Percentiles rank a stretch among this genome's conserved stretches.
These are phyloP conservation scores for Cheilosia variabilis DNA, from an alignment of 2,888 invertebrate genomes.

Conservation along the genomic window DNA sequence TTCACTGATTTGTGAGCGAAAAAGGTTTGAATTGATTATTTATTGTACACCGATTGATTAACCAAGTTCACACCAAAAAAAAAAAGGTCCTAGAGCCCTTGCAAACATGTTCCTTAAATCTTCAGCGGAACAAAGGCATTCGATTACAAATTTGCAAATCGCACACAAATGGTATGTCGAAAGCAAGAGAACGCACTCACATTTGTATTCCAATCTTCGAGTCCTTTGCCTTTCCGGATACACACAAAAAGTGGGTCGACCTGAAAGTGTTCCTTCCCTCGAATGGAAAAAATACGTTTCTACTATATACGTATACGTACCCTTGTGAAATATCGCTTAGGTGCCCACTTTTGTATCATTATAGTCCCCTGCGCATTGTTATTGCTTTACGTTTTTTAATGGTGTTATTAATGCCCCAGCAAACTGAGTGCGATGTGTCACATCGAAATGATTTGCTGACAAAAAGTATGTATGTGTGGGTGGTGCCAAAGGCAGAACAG, in stretches of 20 bases:
- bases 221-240: neutral
- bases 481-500: neutral
- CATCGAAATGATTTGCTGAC: conserved; percentile 60
- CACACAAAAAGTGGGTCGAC: conserved; percentile 7
- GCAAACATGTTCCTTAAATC: conserved; percentile 11
- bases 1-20: conserved; percentile 4
- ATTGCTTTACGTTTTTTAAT: conserved; percentile 49
- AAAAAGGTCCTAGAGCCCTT: neutral
- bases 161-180: conserved; percentile 28
- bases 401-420: conserved; percentile 59
- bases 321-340: conserved; percentile 24
- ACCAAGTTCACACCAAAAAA: neutral
- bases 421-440: conserved; percentile 55
- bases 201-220: neutral
- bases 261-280: conserved; percentile 20
- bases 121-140: conserved; percentile 17
- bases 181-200: neutral
- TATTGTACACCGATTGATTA: conserved; percentile 15
- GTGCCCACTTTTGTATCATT: conserved; percentile 17
- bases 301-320: neutral
- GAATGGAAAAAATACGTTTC: conserved; percentile 9
- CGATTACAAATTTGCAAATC: conserved; percentile 25
- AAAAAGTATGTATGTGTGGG: conserved; percentile 17
- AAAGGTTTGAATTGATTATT: conserved; percentile 18
- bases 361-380: conserved; percentile 29